These are phyloP conservation scores for Caenorhabditis latens DNA, from an alignment of 1,140 invertebrate species.

Conservation along the genomic window DNA sequence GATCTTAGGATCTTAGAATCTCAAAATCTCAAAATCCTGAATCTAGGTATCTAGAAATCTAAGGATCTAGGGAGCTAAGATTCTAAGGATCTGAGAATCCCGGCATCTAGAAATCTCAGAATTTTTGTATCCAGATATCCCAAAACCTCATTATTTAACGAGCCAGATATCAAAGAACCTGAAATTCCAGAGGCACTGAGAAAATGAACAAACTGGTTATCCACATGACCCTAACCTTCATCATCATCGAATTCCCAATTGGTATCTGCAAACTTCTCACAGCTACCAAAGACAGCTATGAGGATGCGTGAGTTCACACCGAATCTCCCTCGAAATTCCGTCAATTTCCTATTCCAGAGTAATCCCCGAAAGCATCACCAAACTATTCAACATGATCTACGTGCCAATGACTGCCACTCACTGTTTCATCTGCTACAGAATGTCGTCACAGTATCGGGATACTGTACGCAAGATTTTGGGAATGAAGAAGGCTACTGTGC, in stretches of 20 bases:
- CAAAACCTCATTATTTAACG: no score
- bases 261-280: background rate
- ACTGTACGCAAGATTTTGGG: background rate
- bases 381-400: constrained; percentile 1
- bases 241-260: constrained; percentile 5
- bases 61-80: no score
- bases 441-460: constrained; percentile 29
- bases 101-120: no score
- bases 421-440: constrained; percentile 1
- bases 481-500: background rate
- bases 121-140: no score
- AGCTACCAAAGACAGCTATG: background rate
- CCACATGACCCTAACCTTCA: background rate
- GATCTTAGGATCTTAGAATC: no score
- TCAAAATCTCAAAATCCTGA: no score
- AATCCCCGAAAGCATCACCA: background rate
- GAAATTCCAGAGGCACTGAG: background rate
- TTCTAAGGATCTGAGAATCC: no score
- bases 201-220: background rate
- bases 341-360: background rate
- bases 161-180: no score
- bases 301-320: background rate
- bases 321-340: background rate
- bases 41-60: no score
- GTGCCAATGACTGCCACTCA: background rate